These are phyloP conservation scores for Sclerurus mexicanus DNA, from an alignment of 2,113 vertebrate genomes.

Conservation along the genomic window DNA sequence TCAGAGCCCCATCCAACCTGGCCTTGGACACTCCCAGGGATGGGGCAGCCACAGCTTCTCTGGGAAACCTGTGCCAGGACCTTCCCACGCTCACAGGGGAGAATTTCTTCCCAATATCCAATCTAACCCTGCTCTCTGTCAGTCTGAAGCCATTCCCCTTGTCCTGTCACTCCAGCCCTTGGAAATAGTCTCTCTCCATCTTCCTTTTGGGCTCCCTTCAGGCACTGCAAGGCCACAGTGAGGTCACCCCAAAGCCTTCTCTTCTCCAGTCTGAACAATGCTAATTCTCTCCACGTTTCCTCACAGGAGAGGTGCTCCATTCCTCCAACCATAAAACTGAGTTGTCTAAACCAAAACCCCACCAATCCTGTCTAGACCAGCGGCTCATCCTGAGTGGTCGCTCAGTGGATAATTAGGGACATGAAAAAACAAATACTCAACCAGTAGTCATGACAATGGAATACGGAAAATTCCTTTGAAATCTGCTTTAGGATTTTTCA, in stretches of 20 bases:
- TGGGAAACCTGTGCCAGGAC: no score
- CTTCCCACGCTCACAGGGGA: no score
- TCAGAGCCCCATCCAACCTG: no score
- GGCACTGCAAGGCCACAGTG: background rate
- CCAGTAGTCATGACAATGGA: background rate
- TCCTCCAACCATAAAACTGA: background rate
- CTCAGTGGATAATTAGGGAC: background rate
- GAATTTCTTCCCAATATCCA: no score
- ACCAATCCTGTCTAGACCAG: background rate
- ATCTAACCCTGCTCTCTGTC: no score
- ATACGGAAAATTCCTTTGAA: background rate
- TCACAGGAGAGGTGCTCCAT: background rate
- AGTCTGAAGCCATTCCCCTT: no score
- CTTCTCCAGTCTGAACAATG: background rate
- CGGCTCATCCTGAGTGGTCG: background rate
- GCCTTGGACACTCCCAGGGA: no score
- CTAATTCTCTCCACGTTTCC: background rate
- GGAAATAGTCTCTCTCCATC: no score
- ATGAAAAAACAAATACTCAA: background rate
- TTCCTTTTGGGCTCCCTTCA: no score
- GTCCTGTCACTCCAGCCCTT: no score
- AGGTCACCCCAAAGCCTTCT: background rate
- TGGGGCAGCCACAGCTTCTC: no score
- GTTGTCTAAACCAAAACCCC: background rate
- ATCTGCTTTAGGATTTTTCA: background rate